Conservation (phyloP, 2,797 vertebrate genomes). For the Amphiprion clarkii region DNA sequence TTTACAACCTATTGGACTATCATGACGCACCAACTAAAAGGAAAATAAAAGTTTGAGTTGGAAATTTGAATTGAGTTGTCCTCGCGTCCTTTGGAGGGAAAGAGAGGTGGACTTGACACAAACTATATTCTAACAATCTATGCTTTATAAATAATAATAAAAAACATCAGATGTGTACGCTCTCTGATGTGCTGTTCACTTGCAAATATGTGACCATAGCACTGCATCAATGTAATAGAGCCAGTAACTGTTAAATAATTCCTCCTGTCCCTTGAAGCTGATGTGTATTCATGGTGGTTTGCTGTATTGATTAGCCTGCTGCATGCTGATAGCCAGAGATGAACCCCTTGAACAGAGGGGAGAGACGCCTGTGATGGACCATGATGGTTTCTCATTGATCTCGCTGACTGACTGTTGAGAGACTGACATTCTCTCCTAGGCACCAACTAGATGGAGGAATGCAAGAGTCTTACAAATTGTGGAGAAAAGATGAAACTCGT, state of each 20-base stretch:
- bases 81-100: too few relatives aligned
- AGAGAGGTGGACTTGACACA: too few relatives aligned
- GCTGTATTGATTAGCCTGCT: constrained; percentile 47
- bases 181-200: too few relatives aligned
- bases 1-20: too few relatives aligned
- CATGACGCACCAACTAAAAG: too few relatives aligned
- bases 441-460: background rate
- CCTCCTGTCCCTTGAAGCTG: constrained; percentile 13
- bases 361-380: constrained; percentile 32
- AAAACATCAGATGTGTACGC: background rate
- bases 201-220: too few relatives aligned
- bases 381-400: constrained; percentile 51
- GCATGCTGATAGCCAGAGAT: constrained; percentile 17
- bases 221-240: background rate
- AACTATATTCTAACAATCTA: too few relatives aligned
- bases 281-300: constrained; percentile 39
- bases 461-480: background rate
- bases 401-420: constrained; percentile 34
- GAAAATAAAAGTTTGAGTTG: too few relatives aligned
- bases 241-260: constrained; percentile 20
- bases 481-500: background rate
- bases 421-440: background rate
- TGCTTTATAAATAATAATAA: too few relatives aligned
- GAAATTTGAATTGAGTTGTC: too few relatives aligned
- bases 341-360: constrained; percentile 14